Conservation (phyloP, 2,113 vertebrate genomes). For the Chloebia gouldiae region DNA sequence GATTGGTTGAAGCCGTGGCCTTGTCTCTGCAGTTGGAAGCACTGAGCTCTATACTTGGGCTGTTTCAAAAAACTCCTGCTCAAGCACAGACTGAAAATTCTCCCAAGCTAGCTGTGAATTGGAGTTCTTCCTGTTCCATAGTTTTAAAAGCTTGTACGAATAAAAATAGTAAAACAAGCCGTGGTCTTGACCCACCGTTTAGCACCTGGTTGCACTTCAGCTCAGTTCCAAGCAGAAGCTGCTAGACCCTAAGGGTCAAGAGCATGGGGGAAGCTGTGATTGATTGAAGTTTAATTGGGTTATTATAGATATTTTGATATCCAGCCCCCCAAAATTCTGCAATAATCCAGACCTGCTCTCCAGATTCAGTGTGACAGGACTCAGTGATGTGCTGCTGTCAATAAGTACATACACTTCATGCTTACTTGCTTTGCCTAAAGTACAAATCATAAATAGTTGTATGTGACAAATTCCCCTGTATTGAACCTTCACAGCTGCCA, state of each 20-base stretch:
- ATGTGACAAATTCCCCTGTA: constrained; percentile 52
- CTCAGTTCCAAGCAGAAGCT: neutral
- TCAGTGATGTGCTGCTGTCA: neutral
- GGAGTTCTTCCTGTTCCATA: neutral
- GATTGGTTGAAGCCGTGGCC: neutral
- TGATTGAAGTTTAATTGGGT: neutral
- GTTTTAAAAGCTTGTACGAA: neutral
- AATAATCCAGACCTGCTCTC: neutral
- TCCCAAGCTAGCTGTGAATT: neutral
- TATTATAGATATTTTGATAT: neutral
- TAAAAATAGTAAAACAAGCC: neutral
- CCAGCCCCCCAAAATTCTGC: neutral
- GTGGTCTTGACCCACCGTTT: neutral
- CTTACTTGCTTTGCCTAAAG: constrained; percentile 49
- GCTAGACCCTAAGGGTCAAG: neutral
- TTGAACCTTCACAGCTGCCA: constrained; percentile 58
- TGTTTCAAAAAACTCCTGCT: neutral
- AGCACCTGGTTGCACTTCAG: neutral
- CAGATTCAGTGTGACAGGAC: neutral
- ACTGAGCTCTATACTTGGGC: neutral
- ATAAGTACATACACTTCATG: neutral
- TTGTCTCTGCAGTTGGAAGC: neutral
- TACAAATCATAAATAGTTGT: constrained; percentile 52
- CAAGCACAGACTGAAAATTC: neutral
- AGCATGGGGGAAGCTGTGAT: neutral